Evolutionary conservation across 2,797 vertebrate genomes (phyloP), one percentile per base, ranked within the genome.

Genomic region (Melanotaenia pygmaea): DNA sequence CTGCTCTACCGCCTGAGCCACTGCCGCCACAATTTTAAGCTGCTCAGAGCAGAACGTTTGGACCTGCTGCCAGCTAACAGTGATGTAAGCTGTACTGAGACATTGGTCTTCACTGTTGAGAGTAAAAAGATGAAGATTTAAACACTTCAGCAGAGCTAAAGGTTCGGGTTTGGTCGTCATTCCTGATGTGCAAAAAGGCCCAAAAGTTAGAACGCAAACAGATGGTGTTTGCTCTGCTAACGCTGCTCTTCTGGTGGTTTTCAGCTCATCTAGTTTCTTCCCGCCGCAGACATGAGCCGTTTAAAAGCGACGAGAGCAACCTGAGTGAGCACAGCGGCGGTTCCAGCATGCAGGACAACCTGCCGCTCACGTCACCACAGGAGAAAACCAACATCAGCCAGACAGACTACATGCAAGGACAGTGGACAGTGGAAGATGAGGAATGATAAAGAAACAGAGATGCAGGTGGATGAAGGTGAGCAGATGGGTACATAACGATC

Each of bases 331-430:
- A 51, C 76, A 76, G 70, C 57, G 12, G 11, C 22, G 6, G 40
- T 50, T 64, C 61, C 4, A n/a, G 35, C 76, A 80, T 84, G 77
- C 79, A 82, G 83, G 59, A 18, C 35, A 20, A 30, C 70, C 79
- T 69, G 76, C 58, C 64, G 74, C 68, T 38, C 50, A 54, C 13
- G 34, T 53, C 53, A 79, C 72, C 76, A 76, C 61, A 66, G 51
- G 51, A 22, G 22, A 71, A 65, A 74, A 11, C 35, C 73, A 72
- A 79, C 85, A 80, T 76, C 65, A 54, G 77, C 70, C 26, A 43
- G 72, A 83, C 66, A 37, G 51, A 72, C 86, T 81, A 80, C 89
- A 86, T 87, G 90, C 86, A 75, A 38, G 37, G n/a, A n/a, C n/a
- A n/a, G n/a, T n/a, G 37, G 34, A 37, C 35, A 10, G 35, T 12